Conservation (phyloP, 2,113 vertebrate species). For the Lampris megalopsis region DNA sequence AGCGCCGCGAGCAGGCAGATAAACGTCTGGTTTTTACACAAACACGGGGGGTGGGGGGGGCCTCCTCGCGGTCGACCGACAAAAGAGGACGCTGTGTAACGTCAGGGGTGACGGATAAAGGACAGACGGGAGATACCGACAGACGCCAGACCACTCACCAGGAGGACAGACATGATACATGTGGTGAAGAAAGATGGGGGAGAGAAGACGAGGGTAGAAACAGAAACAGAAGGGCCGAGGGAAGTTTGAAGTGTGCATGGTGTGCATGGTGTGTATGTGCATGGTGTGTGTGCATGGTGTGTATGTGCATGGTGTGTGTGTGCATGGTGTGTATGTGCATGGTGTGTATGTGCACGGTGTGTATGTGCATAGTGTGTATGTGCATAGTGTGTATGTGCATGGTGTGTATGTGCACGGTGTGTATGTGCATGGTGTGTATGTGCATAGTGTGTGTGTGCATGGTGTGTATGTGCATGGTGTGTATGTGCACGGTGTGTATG, state of each 20-base stretch:
- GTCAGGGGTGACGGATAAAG: constrained; percentile 51
- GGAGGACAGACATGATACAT: constrained; percentile 68
- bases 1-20: constrained; percentile 47
- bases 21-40: constrained; percentile 37
- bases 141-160: constrained; percentile 44
- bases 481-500: too few relatives aligned
- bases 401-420: too few relatives aligned
- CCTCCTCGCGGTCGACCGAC: constrained; percentile 28
- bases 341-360: too few relatives aligned
- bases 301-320: too few relatives aligned
- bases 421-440: too few relatives aligned
- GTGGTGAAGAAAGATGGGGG: constrained; percentile 30
- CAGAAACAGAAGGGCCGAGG: not conserved
- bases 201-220: constrained; percentile 1
- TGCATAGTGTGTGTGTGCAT: too few relatives aligned
- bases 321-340: too few relatives aligned
- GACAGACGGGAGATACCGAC: constrained; percentile 61
- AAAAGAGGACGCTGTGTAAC: constrained; percentile 45
- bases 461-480: too few relatives aligned
- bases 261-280: too few relatives aligned
- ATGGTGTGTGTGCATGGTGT: too few relatives aligned
- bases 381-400: too few relatives aligned
- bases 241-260: constrained; percentile 8
- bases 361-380: too few relatives aligned
- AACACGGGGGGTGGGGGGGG: constrained; percentile 41